Base-by-base conservation (phyloP, 1,140 invertebrate genomes). In the Trichonephila clavata region DNA sequence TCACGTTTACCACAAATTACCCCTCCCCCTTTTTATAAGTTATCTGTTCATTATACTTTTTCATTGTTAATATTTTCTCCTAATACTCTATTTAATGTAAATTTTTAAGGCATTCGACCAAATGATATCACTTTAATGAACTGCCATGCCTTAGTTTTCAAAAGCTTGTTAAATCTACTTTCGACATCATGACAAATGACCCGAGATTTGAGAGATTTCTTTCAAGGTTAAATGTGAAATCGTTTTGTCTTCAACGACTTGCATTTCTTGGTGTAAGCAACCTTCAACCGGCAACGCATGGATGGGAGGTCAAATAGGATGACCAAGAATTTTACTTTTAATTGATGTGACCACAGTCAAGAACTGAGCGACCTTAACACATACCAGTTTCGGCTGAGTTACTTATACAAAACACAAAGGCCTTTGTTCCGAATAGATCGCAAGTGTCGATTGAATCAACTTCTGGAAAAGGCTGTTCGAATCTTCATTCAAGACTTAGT, bases 161-260 rank as follows among this genome's bases (percentile, higher is more conserved):
- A 50, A 50, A 10, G 50, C 50, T 50, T 50, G 50, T 50, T 50
- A 50, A 50, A 50, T 50, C 50, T 10, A 13, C 50, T 50, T 50
- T 13, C 7, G 7, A 50, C 7, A 50, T 50, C 50, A 50, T 10
- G 39, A 77, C 71, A 77, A 77, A 77, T 77, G 24, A 27, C 18
- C 18, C 32, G 3, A 77, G 32, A 77, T 77, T 18, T 16, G 24
- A 39, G n/a, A n/a, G 6, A 21, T n/a, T n/a, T 68, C 65, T 8
- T 63, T 77, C 71, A 77, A 77, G 71, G 71, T 77, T 6, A 77
- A 32, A 18, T 32, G 71, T 77, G 71, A 77, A 77, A 77, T 77
- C 71, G 27, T 16, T 6, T 27, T 18, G 4, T 32, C 16, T 77
- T 27, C 6, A 2, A 14, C 14, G 14, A 6, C 27, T 39, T 20